Evolutionary conservation across 2,888 invertebrate genomes (phyloP), one percentile per base, ranked within the genome.

Genomic region (Smittia aterrima): DNA sequence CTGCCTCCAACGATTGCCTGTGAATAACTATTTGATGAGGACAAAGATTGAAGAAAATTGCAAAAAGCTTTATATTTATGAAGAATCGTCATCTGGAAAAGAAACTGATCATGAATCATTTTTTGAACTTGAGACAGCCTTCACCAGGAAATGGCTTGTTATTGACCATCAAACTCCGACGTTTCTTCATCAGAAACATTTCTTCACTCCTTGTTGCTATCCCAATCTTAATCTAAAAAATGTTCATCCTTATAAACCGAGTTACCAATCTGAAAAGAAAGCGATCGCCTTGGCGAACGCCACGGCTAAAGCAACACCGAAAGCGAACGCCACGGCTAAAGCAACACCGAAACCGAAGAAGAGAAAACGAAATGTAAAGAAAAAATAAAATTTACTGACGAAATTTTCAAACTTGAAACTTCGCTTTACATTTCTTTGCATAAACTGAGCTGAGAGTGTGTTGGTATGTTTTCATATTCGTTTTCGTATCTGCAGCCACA

Each of bases 141-240:
- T 72, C n/a, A 40, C 62, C 0, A 7, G 38, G 9, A 62, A 62
- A 11, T 71, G 71, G 71, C 1, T 32, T 32, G 32, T 62, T 2
- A 72, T 72, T 11, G 41, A 62, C 16, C 2, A n/a, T 7, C n/a
- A 58, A 22, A 16, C 18, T 24, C 38, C 40, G 20, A 41, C 62
- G n/a, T 72, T 62, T 11, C 1, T 72, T 16, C 72, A 72, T 11
- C 3, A 58, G 0, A 58, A 58, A 32, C 13, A 62, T 1, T 2
- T 13, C n/a, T 4, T 62, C 22, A 58, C 72, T 1, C 72, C 72
- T 16, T 70, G 70, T 13, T 70, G 70, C n/a, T 70, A 53, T n/a
- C 32, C 68, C 4, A 11, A 22, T 18, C 3, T 22, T 20, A 2
- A 22, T 6, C 54, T n/a, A 53, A 9, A 38, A 40, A 20, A 18